A percentile compares a stretch with the other conserved stretches of the same genome.
Evolutionary conservation across 2,113 vertebrate species (phyloP).

Genomic region (Ahaetulla prasina): DNA sequence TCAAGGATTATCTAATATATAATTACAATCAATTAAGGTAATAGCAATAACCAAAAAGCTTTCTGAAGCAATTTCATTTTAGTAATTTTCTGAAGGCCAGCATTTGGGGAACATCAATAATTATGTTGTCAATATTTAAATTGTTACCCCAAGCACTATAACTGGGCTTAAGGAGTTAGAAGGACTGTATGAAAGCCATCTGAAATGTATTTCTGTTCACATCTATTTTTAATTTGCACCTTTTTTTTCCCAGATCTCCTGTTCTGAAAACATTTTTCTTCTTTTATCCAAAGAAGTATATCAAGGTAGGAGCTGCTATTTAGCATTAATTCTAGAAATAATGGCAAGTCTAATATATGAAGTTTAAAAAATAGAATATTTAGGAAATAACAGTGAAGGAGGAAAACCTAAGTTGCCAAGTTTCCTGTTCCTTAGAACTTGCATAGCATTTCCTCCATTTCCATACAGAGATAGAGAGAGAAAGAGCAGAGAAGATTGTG

Average conservation of each 20-base stretch:
- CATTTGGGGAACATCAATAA: background rate
- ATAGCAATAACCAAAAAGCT: background rate
- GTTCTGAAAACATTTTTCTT: conserved; percentile 87
- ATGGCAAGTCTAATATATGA: background rate
- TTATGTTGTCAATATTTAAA: background rate
- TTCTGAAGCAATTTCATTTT: background rate
- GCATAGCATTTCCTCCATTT: background rate
- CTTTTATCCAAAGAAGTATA: conserved; percentile 71
- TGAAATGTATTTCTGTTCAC: background rate
- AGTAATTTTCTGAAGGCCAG: background rate
- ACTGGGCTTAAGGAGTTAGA: background rate
- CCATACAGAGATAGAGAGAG: background rate
- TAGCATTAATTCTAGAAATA: background rate
- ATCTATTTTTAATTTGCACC: conserved; percentile 15
- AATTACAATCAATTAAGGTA: background rate
- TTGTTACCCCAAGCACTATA: background rate
- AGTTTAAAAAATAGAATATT: background rate
- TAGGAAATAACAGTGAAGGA: background rate
- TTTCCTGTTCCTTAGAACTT: background rate
- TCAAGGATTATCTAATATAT: background rate
- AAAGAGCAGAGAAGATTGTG: background rate
- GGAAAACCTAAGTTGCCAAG: background rate
- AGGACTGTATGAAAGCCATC: background rate
- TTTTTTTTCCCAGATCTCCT: conserved; percentile 69
- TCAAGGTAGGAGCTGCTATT: conserved; percentile 53